A percentile compares a stretch with the other conserved stretches of the same genome.
phyloP scores from a whole-genome alignment of 2,797 vertebrate genomes.

The Peromyscus nudipes region DNA sequence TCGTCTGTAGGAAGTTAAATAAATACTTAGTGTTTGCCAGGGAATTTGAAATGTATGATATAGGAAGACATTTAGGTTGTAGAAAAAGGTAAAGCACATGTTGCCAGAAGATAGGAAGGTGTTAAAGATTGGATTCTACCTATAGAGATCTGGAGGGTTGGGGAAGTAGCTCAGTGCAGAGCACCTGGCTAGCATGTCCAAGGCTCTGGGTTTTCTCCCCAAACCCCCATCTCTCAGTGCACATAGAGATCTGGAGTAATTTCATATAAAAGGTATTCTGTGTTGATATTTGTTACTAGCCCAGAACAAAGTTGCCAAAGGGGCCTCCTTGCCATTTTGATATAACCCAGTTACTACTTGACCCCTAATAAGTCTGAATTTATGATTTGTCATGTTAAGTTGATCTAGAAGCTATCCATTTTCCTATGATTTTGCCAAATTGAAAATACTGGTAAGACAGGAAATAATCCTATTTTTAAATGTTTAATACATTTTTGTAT shows the following conservation, averaged over 20 bases:
- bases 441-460: slow-evolving; percentile 73
- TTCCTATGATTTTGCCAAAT: slow-evolving; percentile 70
- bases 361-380: slow-evolving; percentile 72
- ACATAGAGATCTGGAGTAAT: slow-evolving; percentile 81
- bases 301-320: slow-evolving; percentile 71
- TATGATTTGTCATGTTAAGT: slow-evolving; percentile 44
- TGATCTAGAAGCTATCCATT: slow-evolving; percentile 68
- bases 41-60: slow-evolving; percentile 71
- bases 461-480: slow-evolving; percentile 79
- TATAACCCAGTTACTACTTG: slow-evolving; percentile 41
- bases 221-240: not conserved
- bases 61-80: slow-evolving; percentile 66
- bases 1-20: slow-evolving; percentile 48
- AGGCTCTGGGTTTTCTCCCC: not conserved
- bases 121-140: slow-evolving; percentile 77
- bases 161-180: not conserved
- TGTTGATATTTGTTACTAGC: slow-evolving; percentile 75
- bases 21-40: slow-evolving; percentile 67
- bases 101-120: slow-evolving; percentile 64
- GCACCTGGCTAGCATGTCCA: not conserved
- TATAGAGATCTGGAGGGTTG: slow-evolving; percentile 80
- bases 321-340: slow-evolving; percentile 64
- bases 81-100: slow-evolving; percentile 72
- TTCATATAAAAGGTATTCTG: slow-evolving; percentile 74
- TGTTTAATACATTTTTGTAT: slow-evolving; percentile 64